These are phyloP conservation scores for Heterotilapia buettikoferi DNA, from an alignment of 2,113 vertebrate genomes.

Conservation along the genomic window DNA sequence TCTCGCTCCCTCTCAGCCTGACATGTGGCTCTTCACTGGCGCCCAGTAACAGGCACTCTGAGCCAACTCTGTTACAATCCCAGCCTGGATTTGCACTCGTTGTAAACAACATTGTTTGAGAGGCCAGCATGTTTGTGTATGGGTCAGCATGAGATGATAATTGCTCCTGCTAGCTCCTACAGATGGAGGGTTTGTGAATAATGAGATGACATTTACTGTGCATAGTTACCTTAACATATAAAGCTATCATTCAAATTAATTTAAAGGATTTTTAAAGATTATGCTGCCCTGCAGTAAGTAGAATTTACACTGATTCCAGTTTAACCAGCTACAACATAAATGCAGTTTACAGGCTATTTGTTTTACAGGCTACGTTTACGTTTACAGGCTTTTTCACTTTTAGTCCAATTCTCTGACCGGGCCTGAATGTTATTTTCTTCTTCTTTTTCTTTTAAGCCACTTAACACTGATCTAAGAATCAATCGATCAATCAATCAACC, in stretches of 20 bases:
- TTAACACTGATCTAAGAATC: not conserved
- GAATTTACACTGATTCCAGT: not conserved
- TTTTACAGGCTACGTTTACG: not conserved
- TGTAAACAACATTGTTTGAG: slow-evolving; percentile 57
- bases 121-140: slow-evolving; percentile 12
- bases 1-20: slow-evolving; percentile 3
- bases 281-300: not conserved
- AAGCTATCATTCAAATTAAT: not conserved
- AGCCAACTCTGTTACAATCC: slow-evolving; percentile 17
- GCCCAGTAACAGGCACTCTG: slow-evolving; percentile 8
- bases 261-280: not conserved
- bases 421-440: not conserved
- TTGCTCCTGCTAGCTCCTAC: slow-evolving; percentile 9
- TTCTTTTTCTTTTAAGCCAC: not conserved
- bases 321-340: not conserved
- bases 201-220: not conserved
- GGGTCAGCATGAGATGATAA: slow-evolving; percentile 24
- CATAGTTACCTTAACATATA: not conserved
- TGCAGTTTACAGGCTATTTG: not conserved
- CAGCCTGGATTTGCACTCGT: slow-evolving; percentile 13
- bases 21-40: slow-evolving; percentile 8
- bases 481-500: not conserved
- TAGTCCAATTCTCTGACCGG: not conserved
- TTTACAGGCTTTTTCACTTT: not conserved
- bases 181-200: not conserved